A percentile compares a stretch with the other conserved stretches of the same genome.
These are phyloP conservation scores for Kryptopterus vitreolus DNA, from an alignment of 2,797 vertebrate genomes.

Conservation along the genomic window DNA sequence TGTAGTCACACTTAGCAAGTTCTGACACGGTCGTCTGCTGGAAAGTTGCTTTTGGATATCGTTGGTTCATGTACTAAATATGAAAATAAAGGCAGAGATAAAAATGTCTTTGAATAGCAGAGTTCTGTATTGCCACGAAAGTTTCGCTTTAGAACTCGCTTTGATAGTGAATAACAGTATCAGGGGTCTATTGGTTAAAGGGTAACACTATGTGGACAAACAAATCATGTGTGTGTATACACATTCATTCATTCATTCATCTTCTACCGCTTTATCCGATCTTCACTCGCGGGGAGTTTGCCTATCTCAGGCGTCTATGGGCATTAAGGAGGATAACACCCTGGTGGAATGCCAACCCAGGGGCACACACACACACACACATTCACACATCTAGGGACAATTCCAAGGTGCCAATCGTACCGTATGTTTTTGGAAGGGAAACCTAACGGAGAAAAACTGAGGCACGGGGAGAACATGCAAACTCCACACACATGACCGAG, in stretches of 20 bases:
- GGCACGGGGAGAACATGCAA: no score
- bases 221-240: not conserved
- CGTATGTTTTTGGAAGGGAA: no score
- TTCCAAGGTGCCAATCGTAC: no score
- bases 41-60: not conserved
- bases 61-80: not conserved
- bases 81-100: not conserved
- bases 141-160: not conserved
- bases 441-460: no score
- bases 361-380: no score
- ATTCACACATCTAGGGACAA: no score
- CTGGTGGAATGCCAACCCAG: no score
- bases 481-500: no score
- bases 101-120: not conserved
- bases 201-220: not conserved
- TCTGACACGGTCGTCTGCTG: not conserved
- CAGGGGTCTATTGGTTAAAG: not conserved
- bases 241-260: not conserved
- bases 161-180: not conserved
- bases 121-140: not conserved
- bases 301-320: no score
- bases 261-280: no score
- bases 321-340: no score
- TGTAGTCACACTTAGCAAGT: not conserved
- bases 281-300: no score